phyloP scores from a whole-genome alignment of 2,797 vertebrate species.

The Chaenodraco wilsoni region DNA sequence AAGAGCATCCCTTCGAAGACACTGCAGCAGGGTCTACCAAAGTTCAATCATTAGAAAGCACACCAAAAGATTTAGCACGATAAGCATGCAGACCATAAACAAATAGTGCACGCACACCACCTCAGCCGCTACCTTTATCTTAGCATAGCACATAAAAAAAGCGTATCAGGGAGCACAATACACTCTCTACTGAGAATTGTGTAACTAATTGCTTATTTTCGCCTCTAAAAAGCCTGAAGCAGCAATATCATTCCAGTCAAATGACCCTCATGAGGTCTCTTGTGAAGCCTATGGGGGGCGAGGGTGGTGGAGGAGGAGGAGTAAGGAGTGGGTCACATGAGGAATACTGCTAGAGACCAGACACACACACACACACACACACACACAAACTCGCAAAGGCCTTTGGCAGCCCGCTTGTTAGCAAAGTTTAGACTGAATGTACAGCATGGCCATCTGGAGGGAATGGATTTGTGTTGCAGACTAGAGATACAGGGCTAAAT shows the following conservation, averaged over 20 bases:
- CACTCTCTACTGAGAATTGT: slow-evolving; percentile 46
- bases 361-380: neutral
- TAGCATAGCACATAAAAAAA: slow-evolving; percentile 48
- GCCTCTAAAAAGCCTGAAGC: slow-evolving; percentile 59
- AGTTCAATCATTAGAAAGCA: slow-evolving; percentile 10
- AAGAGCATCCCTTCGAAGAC: neutral
- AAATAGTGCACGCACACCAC: slow-evolving; percentile 8
- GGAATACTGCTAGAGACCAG: slow-evolving; percentile 41
- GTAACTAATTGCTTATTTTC: slow-evolving; percentile 52
- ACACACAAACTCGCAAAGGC: neutral
- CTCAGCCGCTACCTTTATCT: slow-evolving; percentile 37
- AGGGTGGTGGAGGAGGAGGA: slow-evolving; percentile 16
- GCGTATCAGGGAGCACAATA: slow-evolving; percentile 37
- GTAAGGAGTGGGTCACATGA: slow-evolving; percentile 49
- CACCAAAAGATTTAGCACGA: neutral
- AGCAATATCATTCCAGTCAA: slow-evolving; percentile 75
- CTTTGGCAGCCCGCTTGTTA: slow-evolving; percentile 49
- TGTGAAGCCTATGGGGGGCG: slow-evolving; percentile 54
- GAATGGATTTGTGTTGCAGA: slow-evolving; percentile 26
- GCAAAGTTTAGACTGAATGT: slow-evolving; percentile 37
- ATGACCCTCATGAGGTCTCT: slow-evolving; percentile 77
- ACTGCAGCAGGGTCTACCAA: neutral
- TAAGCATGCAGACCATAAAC: slow-evolving; percentile 5
- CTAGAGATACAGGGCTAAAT: slow-evolving; percentile 22
- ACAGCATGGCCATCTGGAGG: slow-evolving; percentile 26